Evolutionary conservation across 2,797 vertebrate species (phyloP).

Genomic region (Hirundo rustica): DNA sequence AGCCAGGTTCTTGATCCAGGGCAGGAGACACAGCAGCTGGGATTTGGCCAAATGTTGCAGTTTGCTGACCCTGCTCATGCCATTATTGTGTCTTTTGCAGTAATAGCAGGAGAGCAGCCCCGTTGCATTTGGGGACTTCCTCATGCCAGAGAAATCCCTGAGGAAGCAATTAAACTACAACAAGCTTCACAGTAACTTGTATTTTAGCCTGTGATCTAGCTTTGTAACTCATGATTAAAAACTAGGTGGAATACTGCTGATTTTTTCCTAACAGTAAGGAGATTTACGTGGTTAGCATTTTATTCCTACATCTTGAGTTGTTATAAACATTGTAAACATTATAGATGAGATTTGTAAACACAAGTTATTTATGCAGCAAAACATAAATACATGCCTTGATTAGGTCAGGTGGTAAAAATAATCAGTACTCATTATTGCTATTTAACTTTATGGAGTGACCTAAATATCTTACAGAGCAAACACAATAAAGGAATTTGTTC

Average conservation of each 20-base stretch:
- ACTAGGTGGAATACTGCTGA: not conserved
- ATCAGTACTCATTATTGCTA: not conserved
- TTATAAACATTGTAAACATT: not conserved
- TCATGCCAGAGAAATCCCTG: not conserved
- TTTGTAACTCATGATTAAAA: not conserved
- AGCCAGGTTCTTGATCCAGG: not conserved
- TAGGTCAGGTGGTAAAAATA: not conserved
- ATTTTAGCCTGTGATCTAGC: not conserved
- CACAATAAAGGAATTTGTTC: not conserved
- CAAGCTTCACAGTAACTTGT: not conserved
- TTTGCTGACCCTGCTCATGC: not conserved
- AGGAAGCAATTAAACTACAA: slow-evolving; percentile 44
- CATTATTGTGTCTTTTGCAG: not conserved
- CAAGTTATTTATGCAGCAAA: not conserved
- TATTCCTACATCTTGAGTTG: not conserved
- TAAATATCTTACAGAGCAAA: not conserved
- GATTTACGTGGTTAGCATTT: not conserved
- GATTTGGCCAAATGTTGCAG: not conserved
- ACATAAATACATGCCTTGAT: not conserved
- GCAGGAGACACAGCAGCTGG: not conserved
- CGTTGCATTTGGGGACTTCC: not conserved
- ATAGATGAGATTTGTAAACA: not conserved
- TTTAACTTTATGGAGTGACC: not conserved
- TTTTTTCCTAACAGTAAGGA: not conserved
- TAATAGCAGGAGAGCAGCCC: not conserved